A percentile compares a stretch with the other conserved stretches of the same genome.
Evolutionary conservation across 2,113 vertebrate species (phyloP).

Genomic region (Macrotus californicus): DNA sequence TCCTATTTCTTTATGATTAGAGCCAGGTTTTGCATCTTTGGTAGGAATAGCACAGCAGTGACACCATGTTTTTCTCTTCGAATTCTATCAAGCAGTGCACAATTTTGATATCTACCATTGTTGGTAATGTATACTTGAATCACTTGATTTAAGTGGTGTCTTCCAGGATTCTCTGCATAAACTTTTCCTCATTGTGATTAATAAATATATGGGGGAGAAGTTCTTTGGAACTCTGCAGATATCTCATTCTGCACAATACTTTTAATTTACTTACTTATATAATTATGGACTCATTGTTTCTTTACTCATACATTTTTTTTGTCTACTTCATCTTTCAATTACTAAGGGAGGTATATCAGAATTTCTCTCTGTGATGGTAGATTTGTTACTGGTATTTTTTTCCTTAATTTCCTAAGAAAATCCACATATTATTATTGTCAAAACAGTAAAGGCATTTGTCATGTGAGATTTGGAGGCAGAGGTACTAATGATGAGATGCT

Average conservation of each 20-base stretch:
- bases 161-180: constrained; percentile 2
- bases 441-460: background rate
- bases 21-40: background rate
- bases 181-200: background rate
- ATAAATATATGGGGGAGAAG: background rate
- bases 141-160: background rate
- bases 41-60: background rate
- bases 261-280: background rate
- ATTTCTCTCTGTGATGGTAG: background rate
- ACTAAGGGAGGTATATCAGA: background rate
- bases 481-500: background rate
- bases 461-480: background rate
- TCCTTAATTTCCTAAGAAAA: background rate
- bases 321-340: background rate
- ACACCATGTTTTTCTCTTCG: background rate
- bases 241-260: background rate
- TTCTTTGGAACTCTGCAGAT: background rate
- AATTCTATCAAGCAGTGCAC: background rate
- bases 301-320: background rate
- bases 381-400: background rate
- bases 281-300: background rate
- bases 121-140: background rate
- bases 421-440: background rate
- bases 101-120: background rate
- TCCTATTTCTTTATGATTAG: background rate